Evolutionary conservation across 2,888 invertebrate genomes (phyloP).

Genomic region (Drosophila parthenogenetica): DNA sequence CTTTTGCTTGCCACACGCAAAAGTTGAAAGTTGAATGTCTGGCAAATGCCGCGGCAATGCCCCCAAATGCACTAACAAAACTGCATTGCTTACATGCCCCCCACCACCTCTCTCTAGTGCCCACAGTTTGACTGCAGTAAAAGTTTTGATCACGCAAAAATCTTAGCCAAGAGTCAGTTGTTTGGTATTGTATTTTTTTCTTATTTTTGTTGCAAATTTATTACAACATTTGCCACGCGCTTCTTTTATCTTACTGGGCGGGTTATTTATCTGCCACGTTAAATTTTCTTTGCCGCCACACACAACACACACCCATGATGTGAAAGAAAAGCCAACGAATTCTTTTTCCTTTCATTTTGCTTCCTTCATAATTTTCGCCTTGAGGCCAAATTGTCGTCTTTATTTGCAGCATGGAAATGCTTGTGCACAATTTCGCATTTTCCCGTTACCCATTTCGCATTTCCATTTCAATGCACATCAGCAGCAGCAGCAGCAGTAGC

Average conservation of each 20-base stretch:
- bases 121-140: conserved; percentile 20
- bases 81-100: conserved; percentile 49
- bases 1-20: conserved; percentile 49
- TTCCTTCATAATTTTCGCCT: conserved; percentile 78
- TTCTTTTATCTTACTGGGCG: conserved; percentile 72
- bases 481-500: conserved; percentile 22
- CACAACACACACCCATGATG: conserved; percentile 11
- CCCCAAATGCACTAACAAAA: conserved; percentile 52
- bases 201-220: conserved; percentile 70
- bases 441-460: conserved; percentile 58
- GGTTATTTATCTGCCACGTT: conserved; percentile 82
- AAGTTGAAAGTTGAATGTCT: conserved; percentile 84
- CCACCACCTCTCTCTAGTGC: not conserved
- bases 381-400: conserved; percentile 79
- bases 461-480: conserved; percentile 77
- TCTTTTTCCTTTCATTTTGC: conserved; percentile 31
- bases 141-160: conserved; percentile 71
- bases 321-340: conserved; percentile 8
- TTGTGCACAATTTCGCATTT: conserved; percentile 56
- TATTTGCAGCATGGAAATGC: conserved; percentile 77
- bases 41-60: conserved; percentile 80
- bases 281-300: conserved; percentile 70
- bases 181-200: conserved; percentile 66
- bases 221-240: conserved; percentile 73
- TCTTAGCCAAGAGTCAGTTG: conserved; percentile 33